Evolutionary conservation across 2,888 invertebrate genomes (phyloP), one percentile per base, ranked within the genome.

Genomic region (Beris chalybata): DNA sequence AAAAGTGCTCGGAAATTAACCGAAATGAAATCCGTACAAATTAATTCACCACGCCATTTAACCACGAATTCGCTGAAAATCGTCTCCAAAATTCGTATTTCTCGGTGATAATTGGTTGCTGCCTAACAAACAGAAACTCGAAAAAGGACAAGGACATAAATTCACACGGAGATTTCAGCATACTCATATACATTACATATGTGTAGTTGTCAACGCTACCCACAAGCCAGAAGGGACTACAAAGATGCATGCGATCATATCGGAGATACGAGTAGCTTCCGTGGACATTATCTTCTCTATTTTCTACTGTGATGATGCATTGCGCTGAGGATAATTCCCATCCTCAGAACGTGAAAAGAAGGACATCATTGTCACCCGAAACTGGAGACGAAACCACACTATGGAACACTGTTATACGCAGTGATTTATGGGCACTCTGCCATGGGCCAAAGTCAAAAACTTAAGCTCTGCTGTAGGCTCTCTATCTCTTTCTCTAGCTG

Each of bases 291-390:
- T 61, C 50, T 38, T 61, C 44, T 38, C 43, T 61, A 43, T 61
- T 38, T 61, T 30, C 38, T 52, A 13, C 38, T 50, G 22, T 38
- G 15, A 61, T 61, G 61, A 61, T 61, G 61, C 61, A 61, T 61
- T 61, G 61, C 61, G 50, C 61, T 61, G 50, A 11, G 38, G 38
- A 45, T 58, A 58, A 44, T 45, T 22, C n/a, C 58, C 47, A 45
- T 45, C 45, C 45, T 58, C 29, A 38, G 53, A 64, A 32, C 6
- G 31, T 44, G 54, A 54, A 56, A 57, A 66, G 68, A 64, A 68
- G 58, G 54, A 65, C 64, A 68, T 68, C 59, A 64, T 64, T 66
- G 68, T 68, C 63, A 68, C 63, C 68, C 58, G 66, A 66, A 68
- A 64, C 64, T 64, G 68, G 66, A 68, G 68, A 66, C 64, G 57